These are phyloP conservation scores for Protomyctophum bolini DNA, from an alignment of 2,113 vertebrate species.

Conservation along the genomic window DNA sequence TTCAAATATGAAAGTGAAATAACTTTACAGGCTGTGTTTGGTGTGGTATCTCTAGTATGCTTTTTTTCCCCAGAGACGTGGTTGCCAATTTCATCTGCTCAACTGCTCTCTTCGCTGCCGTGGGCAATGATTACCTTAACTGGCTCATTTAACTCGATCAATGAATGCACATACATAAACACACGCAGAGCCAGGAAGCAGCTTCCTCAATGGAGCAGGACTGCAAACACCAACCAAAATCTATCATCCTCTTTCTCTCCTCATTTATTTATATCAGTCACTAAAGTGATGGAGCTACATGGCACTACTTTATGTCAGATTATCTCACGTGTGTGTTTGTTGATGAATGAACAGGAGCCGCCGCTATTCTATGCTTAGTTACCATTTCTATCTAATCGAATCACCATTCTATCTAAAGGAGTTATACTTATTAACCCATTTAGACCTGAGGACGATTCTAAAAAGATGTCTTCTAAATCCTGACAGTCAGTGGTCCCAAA, in stretches of 20 bases:
- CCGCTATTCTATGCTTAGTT: background rate
- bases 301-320: constrained; percentile 2
- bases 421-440: too few species aligned
- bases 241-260: constrained; percentile 5
- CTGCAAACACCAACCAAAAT: constrained; percentile 18
- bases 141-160: constrained; percentile 73
- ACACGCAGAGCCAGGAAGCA: constrained; percentile 1
- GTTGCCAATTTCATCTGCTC: constrained; percentile 69
- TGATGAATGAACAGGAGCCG: background rate
- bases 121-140: constrained; percentile 72
- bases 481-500: too few species aligned
- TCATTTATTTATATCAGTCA: constrained; percentile 20
- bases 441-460: too few species aligned
- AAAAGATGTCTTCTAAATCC: too few species aligned
- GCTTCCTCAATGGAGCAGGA: background rate
- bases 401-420: constrained; percentile 6
- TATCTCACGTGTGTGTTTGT: constrained; percentile 4
- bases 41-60: constrained; percentile 52
- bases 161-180: constrained; percentile 37
- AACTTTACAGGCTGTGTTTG: constrained; percentile 32
- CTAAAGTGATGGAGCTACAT: background rate
- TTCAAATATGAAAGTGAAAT: constrained; percentile 46
- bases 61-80: constrained; percentile 38
- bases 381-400: background rate
- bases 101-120: constrained; percentile 37